Evolutionary conservation across 2,113 vertebrate species (phyloP), one percentile per base, ranked within the genome.

Genomic region (Peromyscus maniculatus): DNA sequence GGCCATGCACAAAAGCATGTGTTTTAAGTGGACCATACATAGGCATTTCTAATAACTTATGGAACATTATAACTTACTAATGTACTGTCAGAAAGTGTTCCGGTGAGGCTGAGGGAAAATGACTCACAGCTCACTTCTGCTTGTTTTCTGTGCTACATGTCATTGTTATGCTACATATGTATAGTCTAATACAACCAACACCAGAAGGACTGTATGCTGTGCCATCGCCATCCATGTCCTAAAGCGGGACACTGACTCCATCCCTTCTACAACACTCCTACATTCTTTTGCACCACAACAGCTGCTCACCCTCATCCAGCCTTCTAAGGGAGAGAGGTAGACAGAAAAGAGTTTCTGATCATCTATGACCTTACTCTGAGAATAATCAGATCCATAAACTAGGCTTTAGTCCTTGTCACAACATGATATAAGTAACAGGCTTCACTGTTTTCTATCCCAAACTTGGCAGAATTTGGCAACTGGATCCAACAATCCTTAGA

Each of bases 1-100:
- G 97, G 91, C 87, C 84, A 95, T 0, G 90, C 77, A 46, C 69
- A 80, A 86, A 93, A 33, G 69, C 24, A 15, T 3, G 28, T 11
- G 62, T 69, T 31, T 82, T 72, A 57, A 86, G 75, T 36, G 93
- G 84, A 75, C 36, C 33, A 4, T 11, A 87, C 79, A 88, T 96
- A 49, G 7, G 21, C 83, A 87, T 28, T 84, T 82, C 91, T 55
- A 97, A 94, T 52, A 71, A 83, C 94, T 62, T 43, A 57, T 17
- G 96, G 90, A 97, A 82, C 62, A 97, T 22, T 49, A 77, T 96
- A 62, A 79, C 69, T 90, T 79, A 74, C 2, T 7, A 93, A 97
- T 57, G 0, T 33, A 16, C 31, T n/a, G 19, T 21, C 0, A 11
- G 46, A 4, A 86, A 28, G 59, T 7, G 16, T 9, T 57, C 69